These are phyloP conservation scores for Euura lappo DNA, from an alignment of 1,140 invertebrate species.

Conservation along the genomic window DNA sequence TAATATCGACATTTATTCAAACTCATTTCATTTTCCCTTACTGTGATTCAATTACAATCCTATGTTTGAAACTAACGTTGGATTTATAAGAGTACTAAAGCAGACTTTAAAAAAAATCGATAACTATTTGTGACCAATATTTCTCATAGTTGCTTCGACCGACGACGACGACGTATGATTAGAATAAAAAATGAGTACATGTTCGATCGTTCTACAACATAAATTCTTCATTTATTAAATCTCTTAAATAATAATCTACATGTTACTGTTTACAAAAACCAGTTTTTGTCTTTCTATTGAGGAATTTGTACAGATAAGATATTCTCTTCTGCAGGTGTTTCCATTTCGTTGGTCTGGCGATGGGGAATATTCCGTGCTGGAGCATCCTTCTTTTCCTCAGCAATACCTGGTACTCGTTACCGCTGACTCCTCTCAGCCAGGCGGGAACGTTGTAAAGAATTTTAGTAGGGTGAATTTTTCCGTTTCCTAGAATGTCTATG, in stretches of 20 bases:
- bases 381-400: constrained; percentile 76
- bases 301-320: constrained; percentile 73
- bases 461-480: constrained; percentile 79
- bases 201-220: no score
- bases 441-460: constrained; percentile 83
- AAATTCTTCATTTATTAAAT: constrained; percentile 20
- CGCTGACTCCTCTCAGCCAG: constrained; percentile 87
- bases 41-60: no score
- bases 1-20: constrained; percentile 12
- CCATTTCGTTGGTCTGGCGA: constrained; percentile 77
- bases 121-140: no score
- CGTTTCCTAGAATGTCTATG: constrained; percentile 91
- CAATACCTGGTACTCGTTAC: constrained; percentile 85
- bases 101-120: no score
- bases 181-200: no score
- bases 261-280: constrained; percentile 37
- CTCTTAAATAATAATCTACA: constrained; percentile 17
- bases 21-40: no score
- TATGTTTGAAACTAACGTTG: no score
- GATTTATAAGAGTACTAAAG: no score
- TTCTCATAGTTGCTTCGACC: no score
- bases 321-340: constrained; percentile 75
- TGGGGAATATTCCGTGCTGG: constrained; percentile 60
- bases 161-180: no score
- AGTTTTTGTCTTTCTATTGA: constrained; percentile 82